A percentile compares a stretch with the other conserved stretches of the same genome.
These are phyloP conservation scores for western clawed frog (Xenopus tropicalis) DNA, from an alignment of 2,113 vertebrate genomes.

Conservation along the genomic window UCB_Xtro_10.0 CM004444.2:18185001-18185500, in stretches of 20 bases:
- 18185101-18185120: constrained; percentile 5
- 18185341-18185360: background rate
- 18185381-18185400: background rate
- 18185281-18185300: background rate
- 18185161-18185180: constrained; percentile 11
- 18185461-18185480: too few species aligned
- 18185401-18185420: too few species aligned
- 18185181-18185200: background rate
- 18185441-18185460: too few species aligned
- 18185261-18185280: background rate
- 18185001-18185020: background rate
- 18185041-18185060: background rate
- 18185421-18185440: too few species aligned
- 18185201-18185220: background rate
- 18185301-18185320: background rate
- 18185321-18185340: background rate
- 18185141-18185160: background rate
- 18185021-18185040: constrained; percentile 7
- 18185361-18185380: background rate
- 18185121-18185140: background rate
- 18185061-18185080: constrained; percentile 2
- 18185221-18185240: background rate
- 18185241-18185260: background rate
- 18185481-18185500: too few species aligned
- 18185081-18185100: background rate